Conservation (phyloP, 2,113 vertebrate species). For the Aegotheles bennettii region DNA sequence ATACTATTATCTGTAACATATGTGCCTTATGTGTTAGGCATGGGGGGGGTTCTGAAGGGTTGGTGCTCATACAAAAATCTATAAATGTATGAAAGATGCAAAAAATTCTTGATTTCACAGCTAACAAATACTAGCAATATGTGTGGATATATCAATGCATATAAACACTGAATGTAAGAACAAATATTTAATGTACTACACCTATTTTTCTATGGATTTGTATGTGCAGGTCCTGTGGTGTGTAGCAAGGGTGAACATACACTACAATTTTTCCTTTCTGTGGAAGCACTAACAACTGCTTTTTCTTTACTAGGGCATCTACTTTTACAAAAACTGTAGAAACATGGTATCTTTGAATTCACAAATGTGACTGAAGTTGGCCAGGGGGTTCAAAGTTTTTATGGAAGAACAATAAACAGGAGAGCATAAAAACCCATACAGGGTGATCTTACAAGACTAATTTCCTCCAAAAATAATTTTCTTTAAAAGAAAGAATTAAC, state of each 20-base stretch:
- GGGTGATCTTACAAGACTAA: neutral
- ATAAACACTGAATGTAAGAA: neutral
- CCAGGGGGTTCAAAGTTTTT: neutral
- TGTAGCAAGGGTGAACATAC: neutral
- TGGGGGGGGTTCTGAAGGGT: neutral
- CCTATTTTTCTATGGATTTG: neutral
- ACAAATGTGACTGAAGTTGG: neutral
- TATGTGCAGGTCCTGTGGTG: neutral
- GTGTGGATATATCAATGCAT: neutral
- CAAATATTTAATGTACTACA: neutral
- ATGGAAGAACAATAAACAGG: neutral
- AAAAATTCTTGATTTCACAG: neutral
- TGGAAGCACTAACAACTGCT: neutral
- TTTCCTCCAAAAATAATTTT: constrained; percentile 27
- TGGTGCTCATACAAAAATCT: neutral
- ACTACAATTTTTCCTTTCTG: neutral
- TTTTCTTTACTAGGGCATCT: neutral
- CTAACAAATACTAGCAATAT: neutral
- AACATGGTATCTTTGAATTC: neutral
- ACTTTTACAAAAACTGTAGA: neutral
- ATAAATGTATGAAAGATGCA: neutral
- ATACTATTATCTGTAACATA: neutral
- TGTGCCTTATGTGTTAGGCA: neutral
- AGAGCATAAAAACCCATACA: neutral
- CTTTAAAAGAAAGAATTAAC: neutral